phyloP scores from a whole-genome alignment of 2,113 vertebrate genomes.

The Tenebrosternarchus preto region DNA sequence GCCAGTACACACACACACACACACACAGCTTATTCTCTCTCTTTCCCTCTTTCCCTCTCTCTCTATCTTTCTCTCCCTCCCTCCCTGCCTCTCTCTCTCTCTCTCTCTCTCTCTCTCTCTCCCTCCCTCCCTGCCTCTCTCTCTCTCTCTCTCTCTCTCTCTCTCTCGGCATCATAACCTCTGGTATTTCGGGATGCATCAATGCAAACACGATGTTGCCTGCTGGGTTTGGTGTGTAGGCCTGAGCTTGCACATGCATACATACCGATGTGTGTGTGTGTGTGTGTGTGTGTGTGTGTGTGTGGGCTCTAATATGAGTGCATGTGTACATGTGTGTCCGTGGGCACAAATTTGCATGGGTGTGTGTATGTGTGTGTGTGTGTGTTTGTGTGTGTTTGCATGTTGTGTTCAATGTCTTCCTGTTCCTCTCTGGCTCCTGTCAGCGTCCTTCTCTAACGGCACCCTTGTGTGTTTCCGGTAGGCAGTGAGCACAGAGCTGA shows the following conservation, averaged over 20 bases:
- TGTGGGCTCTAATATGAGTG: conserved; percentile 26
- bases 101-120: too few relatives aligned
- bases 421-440: neutral
- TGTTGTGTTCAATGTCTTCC: conserved; percentile 14
- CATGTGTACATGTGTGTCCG: conserved; percentile 33
- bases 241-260: neutral
- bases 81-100: too few relatives aligned
- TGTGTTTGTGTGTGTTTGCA: conserved; percentile 24
- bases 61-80: too few relatives aligned
- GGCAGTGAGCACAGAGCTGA: conserved; percentile 78
- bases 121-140: too few relatives aligned
- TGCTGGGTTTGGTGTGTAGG: too few relatives aligned
- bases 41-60: too few relatives aligned
- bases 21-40: too few relatives aligned
- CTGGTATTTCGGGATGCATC: neutral
- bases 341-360: conserved; percentile 28
- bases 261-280: conserved; percentile 6
- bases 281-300: conserved; percentile 27
- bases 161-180: neutral
- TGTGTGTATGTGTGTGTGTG: conserved; percentile 33
- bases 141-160: too few relatives aligned
- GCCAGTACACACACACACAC: neutral
- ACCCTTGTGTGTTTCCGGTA: conserved; percentile 43
- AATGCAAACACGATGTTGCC: neutral
- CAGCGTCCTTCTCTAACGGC: neutral